These are phyloP conservation scores for Vicugna pacos DNA, from an alignment of 2,113 vertebrate species.

Conservation along the genomic window DNA sequence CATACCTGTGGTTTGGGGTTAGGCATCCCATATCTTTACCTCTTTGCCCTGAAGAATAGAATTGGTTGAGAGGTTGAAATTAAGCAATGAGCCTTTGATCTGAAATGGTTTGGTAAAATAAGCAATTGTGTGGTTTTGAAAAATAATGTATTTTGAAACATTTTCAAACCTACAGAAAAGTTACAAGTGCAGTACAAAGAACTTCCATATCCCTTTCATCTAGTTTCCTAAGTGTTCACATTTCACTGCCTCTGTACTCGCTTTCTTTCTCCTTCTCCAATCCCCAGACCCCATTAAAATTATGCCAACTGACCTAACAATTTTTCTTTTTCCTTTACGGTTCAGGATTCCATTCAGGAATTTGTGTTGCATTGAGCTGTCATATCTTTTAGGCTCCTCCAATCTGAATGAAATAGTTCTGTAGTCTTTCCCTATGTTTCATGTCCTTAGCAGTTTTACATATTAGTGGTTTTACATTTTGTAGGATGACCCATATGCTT, in stretches of 20 bases:
- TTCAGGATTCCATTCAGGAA: neutral
- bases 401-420: neutral
- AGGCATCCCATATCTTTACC: slow-evolving; percentile 55
- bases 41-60: slow-evolving; percentile 68
- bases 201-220: neutral
- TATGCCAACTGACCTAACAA: neutral
- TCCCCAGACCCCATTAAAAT: neutral
- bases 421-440: neutral
- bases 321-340: neutral
- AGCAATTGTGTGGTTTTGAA: slow-evolving; percentile 52
- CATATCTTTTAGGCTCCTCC: neutral
- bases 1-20: slow-evolving; percentile 81
- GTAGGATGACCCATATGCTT: neutral
- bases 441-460: neutral
- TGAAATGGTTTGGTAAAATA: slow-evolving; percentile 69
- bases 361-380: neutral
- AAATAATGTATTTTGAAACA: slow-evolving; percentile 63
- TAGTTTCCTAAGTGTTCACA: slow-evolving; percentile 17
- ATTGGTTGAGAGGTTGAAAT: slow-evolving; percentile 62
- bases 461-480: slow-evolving; percentile 35
- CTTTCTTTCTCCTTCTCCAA: neutral
- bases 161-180: slow-evolving; percentile 68
- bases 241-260: neutral
- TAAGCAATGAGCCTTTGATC: slow-evolving; percentile 67
- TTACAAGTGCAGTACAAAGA: slow-evolving; percentile 23